phyloP scores from a whole-genome alignment of 1,140 invertebrate genomes.

The Platyscapa corneri region DNA sequence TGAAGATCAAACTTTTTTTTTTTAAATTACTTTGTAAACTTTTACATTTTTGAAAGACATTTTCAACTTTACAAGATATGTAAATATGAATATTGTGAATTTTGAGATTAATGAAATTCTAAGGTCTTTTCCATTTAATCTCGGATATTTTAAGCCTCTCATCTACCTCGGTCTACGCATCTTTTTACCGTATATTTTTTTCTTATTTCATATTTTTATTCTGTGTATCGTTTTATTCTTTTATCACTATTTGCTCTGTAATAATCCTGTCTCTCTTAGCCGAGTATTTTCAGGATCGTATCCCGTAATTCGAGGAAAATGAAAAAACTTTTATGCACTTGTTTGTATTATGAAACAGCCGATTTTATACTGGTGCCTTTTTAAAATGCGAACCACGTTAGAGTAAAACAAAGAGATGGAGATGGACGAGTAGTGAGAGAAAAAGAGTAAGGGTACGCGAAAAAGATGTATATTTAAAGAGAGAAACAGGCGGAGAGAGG shows the following conservation, averaged over 20 bases:
- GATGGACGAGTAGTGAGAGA: neutral
- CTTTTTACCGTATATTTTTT: no score
- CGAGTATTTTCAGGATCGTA: neutral
- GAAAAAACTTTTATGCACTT: constrained; percentile 47
- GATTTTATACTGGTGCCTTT: constrained; percentile 38
- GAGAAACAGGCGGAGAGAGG: neutral
- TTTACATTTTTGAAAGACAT: no score
- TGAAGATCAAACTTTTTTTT: no score
- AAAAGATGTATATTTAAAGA: no score
- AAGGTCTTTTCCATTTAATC: no score
- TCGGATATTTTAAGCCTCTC: no score
- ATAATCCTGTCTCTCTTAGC: neutral
- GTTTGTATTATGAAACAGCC: constrained; percentile 46
- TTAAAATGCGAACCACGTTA: constrained; percentile 20
- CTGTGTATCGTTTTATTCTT: neutral
- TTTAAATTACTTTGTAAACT: no score
- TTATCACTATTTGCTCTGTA: neutral
- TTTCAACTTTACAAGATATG: no score
- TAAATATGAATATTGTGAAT: no score
- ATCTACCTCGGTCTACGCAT: no score
- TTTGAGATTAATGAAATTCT: no score
- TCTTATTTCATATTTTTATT: neutral
- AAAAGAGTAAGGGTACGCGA: neutral
- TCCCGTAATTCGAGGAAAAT: constrained; percentile 44
- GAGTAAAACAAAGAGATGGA: neutral